These are phyloP conservation scores for Trematomus loennbergii DNA, from an alignment of 2,113 vertebrate genomes.

Conservation along the genomic window DNA sequence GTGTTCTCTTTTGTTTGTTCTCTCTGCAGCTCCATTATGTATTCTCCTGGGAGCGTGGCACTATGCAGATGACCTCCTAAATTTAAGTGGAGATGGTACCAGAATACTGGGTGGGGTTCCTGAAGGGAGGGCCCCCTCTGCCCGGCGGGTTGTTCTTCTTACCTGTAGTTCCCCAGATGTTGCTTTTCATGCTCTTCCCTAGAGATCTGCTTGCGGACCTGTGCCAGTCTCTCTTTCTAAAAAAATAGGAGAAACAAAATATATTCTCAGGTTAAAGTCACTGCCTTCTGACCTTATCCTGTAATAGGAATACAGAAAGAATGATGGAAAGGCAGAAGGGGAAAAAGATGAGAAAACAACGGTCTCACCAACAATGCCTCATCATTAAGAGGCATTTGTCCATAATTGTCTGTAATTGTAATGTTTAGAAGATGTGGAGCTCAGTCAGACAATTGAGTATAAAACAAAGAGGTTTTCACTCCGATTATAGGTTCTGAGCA, in stretches of 20 bases:
- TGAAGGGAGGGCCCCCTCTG: constrained; percentile 1
- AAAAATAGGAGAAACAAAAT: constrained; percentile 65
- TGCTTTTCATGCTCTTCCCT: constrained; percentile 96
- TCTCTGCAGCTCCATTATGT: constrained; percentile 37
- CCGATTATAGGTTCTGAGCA: constrained; percentile 35
- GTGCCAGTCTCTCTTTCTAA: constrained; percentile 95
- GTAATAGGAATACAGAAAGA: constrained; percentile 14
- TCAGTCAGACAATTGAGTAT: constrained; percentile 66
- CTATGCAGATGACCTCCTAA: constrained; percentile 62
- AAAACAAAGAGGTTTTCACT: constrained; percentile 51
- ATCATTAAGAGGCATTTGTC: constrained; percentile 63
- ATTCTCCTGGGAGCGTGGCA: constrained; percentile 49
- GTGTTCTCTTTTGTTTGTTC: constrained; percentile 27
- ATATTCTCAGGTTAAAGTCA: constrained; percentile 28
- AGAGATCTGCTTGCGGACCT: constrained; percentile 96
- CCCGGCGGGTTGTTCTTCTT: constrained; percentile 55
- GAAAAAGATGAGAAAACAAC: not conserved
- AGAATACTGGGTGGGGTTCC: constrained; percentile 20
- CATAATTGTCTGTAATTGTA: constrained; percentile 58
- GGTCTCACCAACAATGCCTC: constrained; percentile 34
- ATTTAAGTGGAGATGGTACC: constrained; percentile 52
- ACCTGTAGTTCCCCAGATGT: constrained; percentile 99
- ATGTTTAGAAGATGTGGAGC: constrained; percentile 61
- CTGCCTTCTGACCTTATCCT: not conserved
- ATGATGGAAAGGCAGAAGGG: constrained; percentile 22